Conservation (phyloP, 2,113 vertebrate genomes). For the Pachycephala philippinensis region DNA sequence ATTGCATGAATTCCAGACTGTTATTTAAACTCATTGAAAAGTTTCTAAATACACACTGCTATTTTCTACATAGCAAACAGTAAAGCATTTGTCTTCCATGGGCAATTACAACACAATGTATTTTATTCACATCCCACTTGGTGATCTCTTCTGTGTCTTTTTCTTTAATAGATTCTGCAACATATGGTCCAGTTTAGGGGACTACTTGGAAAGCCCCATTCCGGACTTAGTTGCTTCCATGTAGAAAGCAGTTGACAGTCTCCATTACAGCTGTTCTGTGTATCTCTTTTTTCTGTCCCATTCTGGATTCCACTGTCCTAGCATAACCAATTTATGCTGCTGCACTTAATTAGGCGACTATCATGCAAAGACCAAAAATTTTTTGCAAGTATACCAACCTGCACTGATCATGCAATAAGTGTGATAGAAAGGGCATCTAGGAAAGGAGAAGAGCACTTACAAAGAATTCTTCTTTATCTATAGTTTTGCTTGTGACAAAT, state of each 20-base stretch:
- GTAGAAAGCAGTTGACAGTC: not conserved
- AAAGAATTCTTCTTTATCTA: not conserved
- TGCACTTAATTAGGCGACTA: not conserved
- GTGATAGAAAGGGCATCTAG: not conserved
- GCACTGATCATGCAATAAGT: not conserved
- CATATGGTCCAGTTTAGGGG: not conserved
- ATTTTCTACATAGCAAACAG: not conserved
- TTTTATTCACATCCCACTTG: not conserved
- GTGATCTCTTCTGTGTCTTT: not conserved
- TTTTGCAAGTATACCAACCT: not conserved
- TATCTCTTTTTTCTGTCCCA: not conserved
- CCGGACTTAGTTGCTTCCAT: not conserved
- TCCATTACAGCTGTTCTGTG: rapidly evolving
- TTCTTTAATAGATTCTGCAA: not conserved
- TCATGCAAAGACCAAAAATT: not conserved
- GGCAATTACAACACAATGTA: not conserved
- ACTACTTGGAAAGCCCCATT: not conserved
- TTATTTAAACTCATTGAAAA: not conserved
- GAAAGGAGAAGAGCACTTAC: not conserved
- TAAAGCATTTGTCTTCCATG: not conserved
- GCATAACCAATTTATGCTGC: not conserved
- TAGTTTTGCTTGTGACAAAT: not conserved
- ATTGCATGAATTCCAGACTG: not conserved
- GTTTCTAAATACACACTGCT: not conserved
- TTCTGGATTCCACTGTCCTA: not conserved